Percentiles rank a stretch among this genome's conserved stretches.
phyloP scores from a whole-genome alignment of 2,888 invertebrate species.

The Agrochola lota region DNA sequence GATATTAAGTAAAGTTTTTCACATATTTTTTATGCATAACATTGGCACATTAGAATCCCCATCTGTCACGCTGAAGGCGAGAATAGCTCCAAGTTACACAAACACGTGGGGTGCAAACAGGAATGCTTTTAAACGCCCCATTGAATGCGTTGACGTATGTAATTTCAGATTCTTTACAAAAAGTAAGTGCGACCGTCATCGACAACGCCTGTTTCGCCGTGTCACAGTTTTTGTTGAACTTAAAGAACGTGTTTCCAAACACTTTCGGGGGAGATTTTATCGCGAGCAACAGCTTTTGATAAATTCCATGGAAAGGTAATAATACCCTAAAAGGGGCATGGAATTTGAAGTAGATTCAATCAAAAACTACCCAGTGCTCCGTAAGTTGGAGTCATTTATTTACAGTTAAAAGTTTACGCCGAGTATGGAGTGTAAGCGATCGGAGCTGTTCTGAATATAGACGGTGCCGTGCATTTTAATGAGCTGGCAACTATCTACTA shows the following conservation, averaged over 20 bases:
- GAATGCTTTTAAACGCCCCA: slow-evolving; percentile 85
- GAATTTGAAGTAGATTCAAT: slow-evolving; percentile 66
- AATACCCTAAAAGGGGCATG: slow-evolving; percentile 65
- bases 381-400: slow-evolving; percentile 63
- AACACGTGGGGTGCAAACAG: slow-evolving; percentile 76
- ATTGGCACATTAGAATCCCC: slow-evolving; percentile 71
- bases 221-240: slow-evolving; percentile 67
- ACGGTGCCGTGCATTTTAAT: slow-evolving; percentile 5
- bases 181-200: slow-evolving; percentile 76
- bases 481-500: not conserved
- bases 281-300: slow-evolving; percentile 67
- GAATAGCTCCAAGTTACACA: slow-evolving; percentile 74
- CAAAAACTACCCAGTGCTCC: slow-evolving; percentile 62
- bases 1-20: slow-evolving; percentile 62
- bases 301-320: slow-evolving; percentile 66
- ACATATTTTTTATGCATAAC: slow-evolving; percentile 69
- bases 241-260: slow-evolving; percentile 66
- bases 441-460: slow-evolving; percentile 26
- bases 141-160: slow-evolving; percentile 85
- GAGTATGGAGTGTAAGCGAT: slow-evolving; percentile 19
- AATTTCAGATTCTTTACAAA: slow-evolving; percentile 85
- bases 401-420: slow-evolving; percentile 57
- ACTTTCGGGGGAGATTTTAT: slow-evolving; percentile 73
- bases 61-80: slow-evolving; percentile 70
- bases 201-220: slow-evolving; percentile 63